phyloP scores from a whole-genome alignment of 2,797 vertebrate genomes.

The Propithecus perrieri region DNA sequence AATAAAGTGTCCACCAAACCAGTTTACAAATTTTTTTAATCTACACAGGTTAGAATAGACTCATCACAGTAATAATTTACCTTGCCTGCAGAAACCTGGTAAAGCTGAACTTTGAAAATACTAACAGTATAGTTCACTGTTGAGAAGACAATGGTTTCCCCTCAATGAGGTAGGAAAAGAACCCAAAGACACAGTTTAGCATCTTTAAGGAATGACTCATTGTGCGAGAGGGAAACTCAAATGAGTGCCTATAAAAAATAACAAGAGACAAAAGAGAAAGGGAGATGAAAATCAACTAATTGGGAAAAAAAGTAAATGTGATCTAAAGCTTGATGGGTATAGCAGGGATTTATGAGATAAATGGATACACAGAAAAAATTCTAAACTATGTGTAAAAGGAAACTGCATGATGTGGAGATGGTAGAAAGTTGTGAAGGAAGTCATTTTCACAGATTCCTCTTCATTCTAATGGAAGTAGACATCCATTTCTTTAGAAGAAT shows the following conservation, averaged over 20 bases:
- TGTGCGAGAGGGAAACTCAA: neutral
- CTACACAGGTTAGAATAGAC: neutral
- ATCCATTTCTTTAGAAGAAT: neutral
- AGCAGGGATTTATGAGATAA: neutral
- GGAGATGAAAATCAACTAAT: neutral
- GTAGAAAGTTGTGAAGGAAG: neutral
- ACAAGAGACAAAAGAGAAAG: neutral
- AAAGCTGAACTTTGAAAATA: neutral
- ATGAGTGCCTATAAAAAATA: neutral
- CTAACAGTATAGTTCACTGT: neutral
- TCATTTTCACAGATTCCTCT: neutral
- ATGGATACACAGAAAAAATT: neutral
- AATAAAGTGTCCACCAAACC: slow-evolving; percentile 26
- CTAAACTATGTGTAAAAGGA: neutral
- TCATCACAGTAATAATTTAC: neutral
- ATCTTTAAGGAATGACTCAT: neutral
- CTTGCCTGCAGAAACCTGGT: neutral
- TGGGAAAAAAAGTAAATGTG: neutral
- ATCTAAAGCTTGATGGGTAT: neutral
- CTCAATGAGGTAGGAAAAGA: neutral
- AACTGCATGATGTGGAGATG: neutral
- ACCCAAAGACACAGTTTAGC: neutral
- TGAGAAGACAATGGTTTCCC: neutral
- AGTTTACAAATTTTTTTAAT: neutral
- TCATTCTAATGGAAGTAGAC: neutral